Evolutionary conservation across 1,140 invertebrate species (phyloP).

Genomic region (Apis laboriosa): DNA sequence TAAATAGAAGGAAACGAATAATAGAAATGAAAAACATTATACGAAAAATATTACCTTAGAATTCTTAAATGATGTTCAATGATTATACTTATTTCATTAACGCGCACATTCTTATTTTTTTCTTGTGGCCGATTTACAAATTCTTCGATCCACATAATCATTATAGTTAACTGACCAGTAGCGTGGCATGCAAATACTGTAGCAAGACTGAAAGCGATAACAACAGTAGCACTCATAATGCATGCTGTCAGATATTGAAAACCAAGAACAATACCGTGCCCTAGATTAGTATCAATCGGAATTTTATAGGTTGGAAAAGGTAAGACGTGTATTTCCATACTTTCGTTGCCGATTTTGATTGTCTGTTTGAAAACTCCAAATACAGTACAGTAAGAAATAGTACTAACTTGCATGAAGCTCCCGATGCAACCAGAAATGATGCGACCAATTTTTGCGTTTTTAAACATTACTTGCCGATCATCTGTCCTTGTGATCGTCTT

Average conservation of each 20-base stretch:
- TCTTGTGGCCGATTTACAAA: not conserved
- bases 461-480: not conserved
- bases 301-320: not conserved
- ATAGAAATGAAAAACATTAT: not conserved
- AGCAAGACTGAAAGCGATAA: not conserved
- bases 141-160: not conserved
- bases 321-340: not conserved
- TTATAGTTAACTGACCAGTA: not conserved
- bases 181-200: not conserved
- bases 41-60: constrained; percentile 3
- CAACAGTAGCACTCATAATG: not conserved
- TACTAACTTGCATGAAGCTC: not conserved
- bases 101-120: not conserved
- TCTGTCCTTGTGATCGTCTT: not conserved
- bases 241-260: not conserved
- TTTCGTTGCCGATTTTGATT: not conserved
- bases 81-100: constrained; percentile 30
- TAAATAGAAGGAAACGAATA: not conserved
- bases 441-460: not conserved
- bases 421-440: not conserved
- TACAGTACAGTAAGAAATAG: not conserved
- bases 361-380: not conserved
- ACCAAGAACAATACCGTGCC: not conserved
- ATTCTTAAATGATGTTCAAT: constrained; percentile 55
- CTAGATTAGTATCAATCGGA: not conserved